A percentile compares a stretch with the other conserved stretches of the same genome.
These are phyloP conservation scores for Hyaena hyaena DNA, from an alignment of 2,113 vertebrate genomes.

Conservation along the genomic window DNA sequence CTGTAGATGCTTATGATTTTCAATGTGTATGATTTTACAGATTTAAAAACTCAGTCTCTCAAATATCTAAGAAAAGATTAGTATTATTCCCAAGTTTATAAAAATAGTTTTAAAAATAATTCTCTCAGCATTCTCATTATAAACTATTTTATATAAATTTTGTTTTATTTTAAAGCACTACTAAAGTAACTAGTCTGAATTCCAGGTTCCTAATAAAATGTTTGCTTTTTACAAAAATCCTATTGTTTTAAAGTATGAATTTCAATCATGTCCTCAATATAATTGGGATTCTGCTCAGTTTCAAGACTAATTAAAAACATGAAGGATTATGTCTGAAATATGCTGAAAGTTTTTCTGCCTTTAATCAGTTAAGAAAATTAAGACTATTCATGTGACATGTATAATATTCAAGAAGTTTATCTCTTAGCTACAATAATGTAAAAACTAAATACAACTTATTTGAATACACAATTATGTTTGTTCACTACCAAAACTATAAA, in stretches of 20 bases:
- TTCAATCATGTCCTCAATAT: neutral
- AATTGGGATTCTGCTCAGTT: slow-evolving; percentile 38
- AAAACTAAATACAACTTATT: neutral
- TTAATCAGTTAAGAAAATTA: slow-evolving; percentile 22
- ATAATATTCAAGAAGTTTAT: neutral
- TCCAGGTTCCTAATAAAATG: slow-evolving; percentile 8
- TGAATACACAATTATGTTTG: neutral
- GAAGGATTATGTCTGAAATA: neutral
- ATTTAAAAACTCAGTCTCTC: slow-evolving; percentile 9
- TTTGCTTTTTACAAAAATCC: slow-evolving; percentile 12
- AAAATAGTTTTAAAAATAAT: slow-evolving; percentile 24
- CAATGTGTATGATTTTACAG: neutral
- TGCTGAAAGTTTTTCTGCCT: neutral
- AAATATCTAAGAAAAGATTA: slow-evolving; percentile 43
- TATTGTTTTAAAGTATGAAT: slow-evolving; percentile 44
- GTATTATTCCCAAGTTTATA: slow-evolving; percentile 24
- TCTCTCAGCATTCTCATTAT: neutral
- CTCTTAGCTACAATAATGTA: neutral
- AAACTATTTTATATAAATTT: slow-evolving; percentile 14
- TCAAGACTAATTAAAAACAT: slow-evolving; percentile 43
- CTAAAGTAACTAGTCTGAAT: slow-evolving; percentile 2
- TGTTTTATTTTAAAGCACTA: neutral
- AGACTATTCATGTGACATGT: neutral
- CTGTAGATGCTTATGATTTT: neutral
- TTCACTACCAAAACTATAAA: neutral